Conservation (phyloP, 2,888 invertebrate species). For the Eupithecia tripunctaria region DNA sequence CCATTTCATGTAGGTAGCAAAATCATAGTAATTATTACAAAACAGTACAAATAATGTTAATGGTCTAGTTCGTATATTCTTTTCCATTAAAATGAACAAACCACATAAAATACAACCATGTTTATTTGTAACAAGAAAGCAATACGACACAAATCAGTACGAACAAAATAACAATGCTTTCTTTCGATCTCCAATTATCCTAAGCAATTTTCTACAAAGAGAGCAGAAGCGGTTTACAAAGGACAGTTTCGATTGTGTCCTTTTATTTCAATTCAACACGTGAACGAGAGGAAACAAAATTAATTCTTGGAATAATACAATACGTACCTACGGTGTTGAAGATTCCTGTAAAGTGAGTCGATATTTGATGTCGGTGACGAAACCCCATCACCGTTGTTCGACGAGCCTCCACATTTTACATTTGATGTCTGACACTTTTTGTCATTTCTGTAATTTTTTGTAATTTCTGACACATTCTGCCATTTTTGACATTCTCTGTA, state of each 20-base stretch:
- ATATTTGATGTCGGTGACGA: no score
- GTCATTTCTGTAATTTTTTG: no score
- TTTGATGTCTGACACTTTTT: no score
- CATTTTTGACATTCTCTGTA: no score
- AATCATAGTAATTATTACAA: no score
- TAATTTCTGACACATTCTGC: no score
- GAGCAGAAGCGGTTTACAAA: background rate
- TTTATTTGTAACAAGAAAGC: background rate
- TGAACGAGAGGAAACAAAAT: background rate
- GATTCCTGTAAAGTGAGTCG: background rate
- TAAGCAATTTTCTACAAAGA: constrained; percentile 6
- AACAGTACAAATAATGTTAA: background rate
- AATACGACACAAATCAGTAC: constrained; percentile 7
- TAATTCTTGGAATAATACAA: background rate
- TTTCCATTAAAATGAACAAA: background rate
- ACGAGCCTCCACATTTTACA: no score
- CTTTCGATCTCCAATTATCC: constrained; percentile 33
- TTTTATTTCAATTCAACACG: background rate
- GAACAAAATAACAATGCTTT: constrained; percentile 34
- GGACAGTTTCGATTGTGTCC: background rate
- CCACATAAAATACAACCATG: background rate
- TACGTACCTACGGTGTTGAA: background rate
- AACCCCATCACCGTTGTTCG: no score
- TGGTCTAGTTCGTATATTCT: background rate
- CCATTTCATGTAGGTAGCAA: no score